Conservation (phyloP, 1,140 invertebrate genomes). For the Latrodectus geometricus region DNA sequence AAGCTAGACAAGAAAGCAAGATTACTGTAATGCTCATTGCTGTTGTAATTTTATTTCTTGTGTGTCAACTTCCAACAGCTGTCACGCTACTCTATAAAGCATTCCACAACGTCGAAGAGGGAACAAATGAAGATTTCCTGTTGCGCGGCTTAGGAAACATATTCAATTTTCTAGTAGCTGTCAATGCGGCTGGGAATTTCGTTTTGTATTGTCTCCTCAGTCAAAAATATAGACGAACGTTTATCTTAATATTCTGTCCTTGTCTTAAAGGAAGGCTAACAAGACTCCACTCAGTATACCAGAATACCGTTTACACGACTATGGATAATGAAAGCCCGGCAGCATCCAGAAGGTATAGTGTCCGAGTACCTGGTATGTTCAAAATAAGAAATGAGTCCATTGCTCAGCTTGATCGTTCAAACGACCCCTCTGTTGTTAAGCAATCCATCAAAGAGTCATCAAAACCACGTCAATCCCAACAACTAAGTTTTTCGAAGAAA, state of each 20-base stretch:
- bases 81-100: conserved; percentile 72
- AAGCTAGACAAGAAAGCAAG: conserved; percentile 75
- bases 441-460: neutral
- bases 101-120: conserved; percentile 68
- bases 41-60: conserved; percentile 80
- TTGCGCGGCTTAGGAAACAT: conserved; percentile 77
- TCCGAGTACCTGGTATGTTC: neutral
- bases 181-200: conserved; percentile 81
- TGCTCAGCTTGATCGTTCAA: neutral
- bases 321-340: conserved; percentile 57
- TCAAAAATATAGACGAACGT: conserved; percentile 80
- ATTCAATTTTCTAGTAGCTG: conserved; percentile 78
- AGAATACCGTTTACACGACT: conserved; percentile 61
- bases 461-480: neutral
- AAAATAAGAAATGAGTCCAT: neutral
- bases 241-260: conserved; percentile 76
- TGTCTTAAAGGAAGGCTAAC: conserved; percentile 65
- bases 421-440: neutral
- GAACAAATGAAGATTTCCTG: conserved; percentile 68
- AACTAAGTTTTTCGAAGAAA: conserved; percentile 50
- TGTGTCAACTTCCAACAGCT: conserved; percentile 80
- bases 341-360: conserved; percentile 35
- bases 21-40: conserved; percentile 82
- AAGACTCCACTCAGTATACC: conserved; percentile 60
- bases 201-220: conserved; percentile 82